These are phyloP conservation scores for Synanthedon andrenaeformis DNA, from an alignment of 2,888 invertebrate species.

Conservation along the genomic window DNA sequence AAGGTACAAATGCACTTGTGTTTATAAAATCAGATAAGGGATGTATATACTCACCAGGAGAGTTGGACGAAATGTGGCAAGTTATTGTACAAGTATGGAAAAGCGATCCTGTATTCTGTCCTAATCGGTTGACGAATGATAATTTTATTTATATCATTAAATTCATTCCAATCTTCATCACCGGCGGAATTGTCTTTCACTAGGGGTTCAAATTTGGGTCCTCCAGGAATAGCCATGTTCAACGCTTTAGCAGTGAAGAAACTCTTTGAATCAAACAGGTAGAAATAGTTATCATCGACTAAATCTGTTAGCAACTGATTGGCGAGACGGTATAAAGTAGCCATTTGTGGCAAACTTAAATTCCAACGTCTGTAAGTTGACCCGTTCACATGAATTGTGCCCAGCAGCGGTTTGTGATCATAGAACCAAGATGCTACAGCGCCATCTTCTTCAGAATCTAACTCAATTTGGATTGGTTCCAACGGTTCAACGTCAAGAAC, in stretches of 20 bases:
- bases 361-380: slow-evolving; percentile 98
- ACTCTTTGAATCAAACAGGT: slow-evolving; percentile 98
- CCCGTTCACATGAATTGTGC: slow-evolving; percentile 95
- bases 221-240: slow-evolving; percentile 99
- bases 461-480: slow-evolving; percentile 98
- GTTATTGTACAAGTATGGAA: slow-evolving; percentile 99
- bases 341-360: slow-evolving; percentile 95
- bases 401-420: slow-evolving; percentile 95
- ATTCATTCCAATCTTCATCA: slow-evolving; percentile 99
- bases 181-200: slow-evolving; percentile 98
- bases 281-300: slow-evolving; percentile 98
- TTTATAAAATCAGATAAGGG: too few species aligned
- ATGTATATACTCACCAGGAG: slow-evolving; percentile 83
- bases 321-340: slow-evolving; percentile 95
- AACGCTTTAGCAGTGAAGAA: slow-evolving; percentile 99
- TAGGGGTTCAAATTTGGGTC: slow-evolving; percentile 99
- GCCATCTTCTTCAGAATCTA: slow-evolving; percentile 94
- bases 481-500: slow-evolving; percentile 98
- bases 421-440: slow-evolving; percentile 98
- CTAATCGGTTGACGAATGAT: slow-evolving; percentile 98
- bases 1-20: too few species aligned
- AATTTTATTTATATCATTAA: slow-evolving; percentile 99
- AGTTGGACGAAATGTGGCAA: slow-evolving; percentile 98
- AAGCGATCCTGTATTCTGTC: slow-evolving; percentile 99
- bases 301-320: slow-evolving; percentile 98